Conservation (phyloP, 2,888 invertebrate species). For the Patella depressa region DNA sequence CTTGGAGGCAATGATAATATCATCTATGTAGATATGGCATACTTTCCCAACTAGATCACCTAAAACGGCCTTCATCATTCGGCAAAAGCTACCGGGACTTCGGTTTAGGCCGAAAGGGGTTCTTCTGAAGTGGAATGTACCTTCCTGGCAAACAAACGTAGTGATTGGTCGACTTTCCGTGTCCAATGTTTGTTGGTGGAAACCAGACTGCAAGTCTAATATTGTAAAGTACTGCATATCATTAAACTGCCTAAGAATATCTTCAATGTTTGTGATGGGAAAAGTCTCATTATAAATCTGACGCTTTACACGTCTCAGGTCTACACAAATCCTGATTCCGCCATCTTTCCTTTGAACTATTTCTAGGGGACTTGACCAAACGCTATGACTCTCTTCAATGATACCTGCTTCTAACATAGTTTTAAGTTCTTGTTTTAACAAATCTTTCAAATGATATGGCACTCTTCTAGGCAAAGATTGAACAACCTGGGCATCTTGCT, state of each 20-base stretch:
- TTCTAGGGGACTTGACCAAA: background rate
- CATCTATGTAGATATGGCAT: background rate
- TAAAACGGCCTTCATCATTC: background rate
- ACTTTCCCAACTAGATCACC: background rate
- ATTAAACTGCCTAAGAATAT: background rate
- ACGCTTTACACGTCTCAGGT: background rate
- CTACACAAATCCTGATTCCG: background rate
- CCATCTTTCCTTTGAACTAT: background rate
- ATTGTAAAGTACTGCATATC: background rate
- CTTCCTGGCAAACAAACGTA: background rate
- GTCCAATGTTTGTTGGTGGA: background rate
- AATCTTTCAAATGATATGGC: background rate
- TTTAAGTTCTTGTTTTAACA: background rate
- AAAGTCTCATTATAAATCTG: background rate
- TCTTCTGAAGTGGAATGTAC: background rate
- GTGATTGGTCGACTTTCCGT: background rate
- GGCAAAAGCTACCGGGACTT: background rate
- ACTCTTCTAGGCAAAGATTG: background rate
- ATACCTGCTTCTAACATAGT: background rate
- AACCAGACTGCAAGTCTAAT: background rate
- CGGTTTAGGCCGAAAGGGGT: background rate
- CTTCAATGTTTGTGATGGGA: background rate
- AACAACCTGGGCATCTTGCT: background rate
- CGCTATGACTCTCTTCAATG: background rate
- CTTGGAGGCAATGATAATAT: background rate